A percentile compares a stretch with the other conserved stretches of the same genome.
phyloP scores from a whole-genome alignment of 2,113 vertebrate species.

The Phylloscopus trochilus region DNA sequence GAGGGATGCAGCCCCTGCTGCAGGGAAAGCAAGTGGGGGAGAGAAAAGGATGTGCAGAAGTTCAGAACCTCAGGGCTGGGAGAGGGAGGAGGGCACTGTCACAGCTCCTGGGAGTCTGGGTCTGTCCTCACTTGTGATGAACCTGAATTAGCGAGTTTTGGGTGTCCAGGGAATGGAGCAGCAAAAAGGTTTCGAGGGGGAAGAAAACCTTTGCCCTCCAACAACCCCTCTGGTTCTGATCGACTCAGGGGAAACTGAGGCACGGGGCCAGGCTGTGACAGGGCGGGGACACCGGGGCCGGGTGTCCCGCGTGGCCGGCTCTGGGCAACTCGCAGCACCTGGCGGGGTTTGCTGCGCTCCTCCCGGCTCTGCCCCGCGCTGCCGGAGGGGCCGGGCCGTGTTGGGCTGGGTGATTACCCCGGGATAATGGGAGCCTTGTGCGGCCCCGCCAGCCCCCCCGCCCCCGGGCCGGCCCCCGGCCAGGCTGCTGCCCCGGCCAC shows the following conservation, averaged over 20 bases:
- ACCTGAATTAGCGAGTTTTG: rapidly evolving
- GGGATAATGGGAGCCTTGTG: constrained; percentile 31
- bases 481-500: neutral
- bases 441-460: neutral
- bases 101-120: neutral
- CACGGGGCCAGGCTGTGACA: rapidly evolving
- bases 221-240: neutral
- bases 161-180: neutral
- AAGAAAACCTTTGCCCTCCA: neutral
- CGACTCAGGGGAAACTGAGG: neutral
- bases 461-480: neutral
- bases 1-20: neutral
- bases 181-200: neutral
- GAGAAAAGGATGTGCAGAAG: neutral
- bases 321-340: neutral
- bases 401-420: neutral
- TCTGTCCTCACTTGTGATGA: no score
- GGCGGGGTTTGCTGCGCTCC: neutral
- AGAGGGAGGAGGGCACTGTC: rapidly evolving
- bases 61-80: neutral
- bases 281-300: rapidly evolving
- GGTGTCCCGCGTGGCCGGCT: rapidly evolving
- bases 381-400: neutral
- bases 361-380: neutral
- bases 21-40: neutral